Evolutionary conservation across 2,888 invertebrate species (phyloP), one percentile per base, ranked within the genome.

Genomic region (Fragum whitleyi): DNA sequence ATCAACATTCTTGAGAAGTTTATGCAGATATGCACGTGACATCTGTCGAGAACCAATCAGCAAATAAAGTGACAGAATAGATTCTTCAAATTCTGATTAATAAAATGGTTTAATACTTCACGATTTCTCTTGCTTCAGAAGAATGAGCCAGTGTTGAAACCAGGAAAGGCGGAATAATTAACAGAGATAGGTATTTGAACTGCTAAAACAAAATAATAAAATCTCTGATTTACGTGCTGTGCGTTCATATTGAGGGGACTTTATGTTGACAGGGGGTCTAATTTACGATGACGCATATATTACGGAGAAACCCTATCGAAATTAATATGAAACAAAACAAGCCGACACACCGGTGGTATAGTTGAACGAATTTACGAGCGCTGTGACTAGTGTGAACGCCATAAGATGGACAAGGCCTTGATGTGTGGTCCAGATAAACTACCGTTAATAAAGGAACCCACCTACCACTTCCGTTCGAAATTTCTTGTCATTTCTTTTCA

Each of bases 361-460:
- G 53, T 59, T 59, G 55, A 65, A 81, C 70, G 81, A 77, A 81
- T 81, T 81, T 81, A 81, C 61, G 81, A 36, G 70, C 57, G 29
- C 51, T 21, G n/a, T 70, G 59, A 65, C 65, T 74, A 23, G 74
- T 32, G 70, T 61, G 77, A 55, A 61, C 36, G 51, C 39, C 76
- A 74, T 26, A 74, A 57, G n/a, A 53, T 51, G 70, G 77, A 81
- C 81, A 77, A 19, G 39, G 19, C 23, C 51, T 62, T 36, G 61
- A 47, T 77, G 81, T 81, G 81, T 81, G 81, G 81, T 81, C 81
- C 51, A 16, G 21, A 21, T 9, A 61, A n/a, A 23, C 57, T 21
- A 42, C 2, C 23, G 70, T 55, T 70, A 70, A 70, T 70, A 55
- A 70, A 51, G 21, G 39, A 39, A 9, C 2, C 47, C 32, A 36